Conservation (phyloP, 2,797 vertebrate species). For the Decapterus maruadsi region DNA sequence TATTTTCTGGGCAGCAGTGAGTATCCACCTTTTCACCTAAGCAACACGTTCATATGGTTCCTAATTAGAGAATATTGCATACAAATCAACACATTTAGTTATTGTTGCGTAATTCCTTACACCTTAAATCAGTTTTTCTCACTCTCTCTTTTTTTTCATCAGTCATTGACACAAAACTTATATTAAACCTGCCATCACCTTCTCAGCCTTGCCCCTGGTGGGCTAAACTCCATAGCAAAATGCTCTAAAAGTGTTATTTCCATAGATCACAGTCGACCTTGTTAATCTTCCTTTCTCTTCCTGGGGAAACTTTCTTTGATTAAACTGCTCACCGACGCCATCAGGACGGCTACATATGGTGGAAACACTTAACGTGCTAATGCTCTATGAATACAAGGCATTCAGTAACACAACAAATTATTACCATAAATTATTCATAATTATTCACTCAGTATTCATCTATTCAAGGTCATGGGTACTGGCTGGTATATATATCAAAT, state of each 20-base stretch:
- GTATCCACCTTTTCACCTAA: too few species aligned
- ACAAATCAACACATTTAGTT: too few species aligned
- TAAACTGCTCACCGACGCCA: slow-evolving; percentile 16
- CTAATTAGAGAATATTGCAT: too few species aligned
- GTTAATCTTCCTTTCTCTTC: neutral
- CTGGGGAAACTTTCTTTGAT: slow-evolving; percentile 28
- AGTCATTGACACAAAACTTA: neutral
- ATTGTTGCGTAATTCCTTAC: too few species aligned
- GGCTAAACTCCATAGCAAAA: neutral
- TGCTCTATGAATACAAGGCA: slow-evolving; percentile 51
- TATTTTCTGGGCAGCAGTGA: too few species aligned
- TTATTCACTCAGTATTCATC: slow-evolving; percentile 62
- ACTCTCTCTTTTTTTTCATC: neutral
- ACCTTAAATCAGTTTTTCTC: neutral
- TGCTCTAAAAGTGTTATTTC: slow-evolving; percentile 11
- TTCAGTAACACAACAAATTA: slow-evolving; percentile 63
- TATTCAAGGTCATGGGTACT: slow-evolving; percentile 69
- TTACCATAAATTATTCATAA: slow-evolving; percentile 73
- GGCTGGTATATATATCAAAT: slow-evolving; percentile 49
- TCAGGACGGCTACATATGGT: slow-evolving; percentile 38
- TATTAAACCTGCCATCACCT: neutral
- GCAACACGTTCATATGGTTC: too few species aligned
- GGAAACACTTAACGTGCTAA: slow-evolving; percentile 48
- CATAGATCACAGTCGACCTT: slow-evolving; percentile 15
- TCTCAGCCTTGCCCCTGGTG: neutral